Evolutionary conservation across 2,888 invertebrate genomes (phyloP), one percentile per base, ranked within the genome.

Genomic region (Harpalus rufipes): DNA sequence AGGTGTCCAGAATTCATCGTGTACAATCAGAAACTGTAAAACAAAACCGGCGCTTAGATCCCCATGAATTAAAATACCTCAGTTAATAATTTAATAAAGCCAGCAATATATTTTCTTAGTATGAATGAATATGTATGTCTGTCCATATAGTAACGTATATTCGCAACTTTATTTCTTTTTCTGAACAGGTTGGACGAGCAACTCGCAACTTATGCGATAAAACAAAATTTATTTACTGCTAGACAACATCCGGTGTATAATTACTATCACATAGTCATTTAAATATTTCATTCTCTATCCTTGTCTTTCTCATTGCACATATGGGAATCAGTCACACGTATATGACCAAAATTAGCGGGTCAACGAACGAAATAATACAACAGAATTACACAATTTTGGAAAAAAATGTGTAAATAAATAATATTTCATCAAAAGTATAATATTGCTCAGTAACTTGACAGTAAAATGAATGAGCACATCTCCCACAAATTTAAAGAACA

Each of bases 191-290:
- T 39, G 39, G 14, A 8, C 63, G 63, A 0, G 32, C 32, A 10
- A 32, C 68, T 32, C 32, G 68, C 68, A 68, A 68, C 32, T 65
- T 32, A 12, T 25, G 25, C n/a, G 68, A 68, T 68, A 68, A 68
- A 68, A 68, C 68, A 14, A 68, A 68, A 68, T 68, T 68, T 68
- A 68, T 68, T 68, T 68, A 25, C 68, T 39, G 68, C 68, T 68
- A 68, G 32, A 25, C 39, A 12, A 68, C 68, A 68, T 68, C 68
- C 68, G 68, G 68, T 68, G 68, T 68, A 68, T 39, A 68, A 68
- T 68, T 68, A 68, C 68, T 68, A 68, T 68, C 68, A 32, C 68
- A 68, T 32, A 68, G 68, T 32, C 25, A 68, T 68, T 68, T 68
- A 68, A 68, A 68, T 68, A 68, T 68, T 68, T 68, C 14, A 68